Evolutionary conservation across 2,113 vertebrate genomes (phyloP).

Genomic region (Pungitius pungitius): DNA sequence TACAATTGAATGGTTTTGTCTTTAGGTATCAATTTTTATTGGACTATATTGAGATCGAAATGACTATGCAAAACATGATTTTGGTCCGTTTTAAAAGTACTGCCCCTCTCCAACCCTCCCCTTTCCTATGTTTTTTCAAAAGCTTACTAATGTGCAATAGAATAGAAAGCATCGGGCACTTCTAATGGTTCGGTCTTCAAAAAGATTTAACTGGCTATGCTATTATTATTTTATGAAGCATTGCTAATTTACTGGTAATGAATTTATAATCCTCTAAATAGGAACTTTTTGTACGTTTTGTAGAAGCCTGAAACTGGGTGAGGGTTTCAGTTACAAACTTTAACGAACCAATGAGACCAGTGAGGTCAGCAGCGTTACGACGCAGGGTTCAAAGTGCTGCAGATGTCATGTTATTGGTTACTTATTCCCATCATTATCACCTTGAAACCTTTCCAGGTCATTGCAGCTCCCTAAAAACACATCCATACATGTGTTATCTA

Average conservation of each 20-base stretch:
- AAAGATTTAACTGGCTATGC: not conserved
- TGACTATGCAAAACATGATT: no score
- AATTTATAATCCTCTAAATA: constrained; percentile 15
- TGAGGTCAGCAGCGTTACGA: not conserved
- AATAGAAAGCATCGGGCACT: not conserved
- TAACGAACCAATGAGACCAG: constrained; percentile 18
- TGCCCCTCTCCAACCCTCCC: no score
- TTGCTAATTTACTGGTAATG: constrained; percentile 24
- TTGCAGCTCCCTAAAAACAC: not conserved
- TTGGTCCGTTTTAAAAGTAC: no score
- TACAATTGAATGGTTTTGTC: no score
- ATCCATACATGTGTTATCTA: not conserved
- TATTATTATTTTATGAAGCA: constrained; percentile 21
- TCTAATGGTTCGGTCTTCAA: constrained; percentile 22
- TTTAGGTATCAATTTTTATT: no score
- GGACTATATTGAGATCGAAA: no score
- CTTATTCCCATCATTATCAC: no score
- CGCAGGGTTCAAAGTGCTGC: not conserved
- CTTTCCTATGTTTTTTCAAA: not conserved
- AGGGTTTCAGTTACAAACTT: not conserved
- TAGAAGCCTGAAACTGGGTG: not conserved
- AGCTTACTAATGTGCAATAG: not conserved
- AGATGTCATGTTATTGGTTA: not conserved
- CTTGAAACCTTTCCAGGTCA: not conserved
- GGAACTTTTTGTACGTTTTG: constrained; percentile 9